Evolutionary conservation across 2,113 vertebrate genomes (phyloP).

Genomic region (Leucopsar rothschildi): DNA sequence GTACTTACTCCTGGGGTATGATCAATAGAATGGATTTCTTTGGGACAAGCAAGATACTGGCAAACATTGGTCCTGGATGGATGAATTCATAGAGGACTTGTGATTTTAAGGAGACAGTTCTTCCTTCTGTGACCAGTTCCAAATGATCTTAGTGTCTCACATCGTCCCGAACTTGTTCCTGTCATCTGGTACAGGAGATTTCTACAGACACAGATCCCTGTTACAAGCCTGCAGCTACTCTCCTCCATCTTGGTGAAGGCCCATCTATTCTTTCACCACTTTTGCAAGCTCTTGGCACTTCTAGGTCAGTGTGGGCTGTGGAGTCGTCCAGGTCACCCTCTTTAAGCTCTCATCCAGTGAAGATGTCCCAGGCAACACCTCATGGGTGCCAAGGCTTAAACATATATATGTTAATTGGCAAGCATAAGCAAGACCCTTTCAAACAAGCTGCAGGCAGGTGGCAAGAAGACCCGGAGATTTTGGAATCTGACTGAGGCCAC

Average conservation of each 20-base stretch:
- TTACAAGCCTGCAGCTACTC: background rate
- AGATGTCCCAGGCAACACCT: background rate
- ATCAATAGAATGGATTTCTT: background rate
- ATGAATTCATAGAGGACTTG: background rate
- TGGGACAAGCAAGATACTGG: background rate
- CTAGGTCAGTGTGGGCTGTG: background rate
- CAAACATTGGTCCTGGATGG: background rate
- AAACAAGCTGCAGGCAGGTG: background rate
- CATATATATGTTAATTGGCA: background rate
- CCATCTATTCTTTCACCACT: background rate
- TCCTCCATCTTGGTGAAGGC: background rate
- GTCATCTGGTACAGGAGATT: background rate
- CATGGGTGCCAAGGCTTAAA: background rate
- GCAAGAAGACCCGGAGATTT: background rate
- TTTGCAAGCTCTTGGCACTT: background rate
- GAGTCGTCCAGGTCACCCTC: background rate
- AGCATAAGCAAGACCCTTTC: background rate
- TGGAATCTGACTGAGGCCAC: background rate
- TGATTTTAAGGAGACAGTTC: background rate
- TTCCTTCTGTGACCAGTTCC: background rate
- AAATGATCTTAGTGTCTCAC: background rate
- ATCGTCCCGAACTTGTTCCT: background rate
- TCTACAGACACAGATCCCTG: fast-evolving
- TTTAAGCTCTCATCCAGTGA: background rate
- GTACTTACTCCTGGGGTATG: background rate